A percentile compares a stretch with the other conserved stretches of the same genome.
Conservation (phyloP, 1,140 invertebrate genomes). For the Drosophila littoralis region DNA sequence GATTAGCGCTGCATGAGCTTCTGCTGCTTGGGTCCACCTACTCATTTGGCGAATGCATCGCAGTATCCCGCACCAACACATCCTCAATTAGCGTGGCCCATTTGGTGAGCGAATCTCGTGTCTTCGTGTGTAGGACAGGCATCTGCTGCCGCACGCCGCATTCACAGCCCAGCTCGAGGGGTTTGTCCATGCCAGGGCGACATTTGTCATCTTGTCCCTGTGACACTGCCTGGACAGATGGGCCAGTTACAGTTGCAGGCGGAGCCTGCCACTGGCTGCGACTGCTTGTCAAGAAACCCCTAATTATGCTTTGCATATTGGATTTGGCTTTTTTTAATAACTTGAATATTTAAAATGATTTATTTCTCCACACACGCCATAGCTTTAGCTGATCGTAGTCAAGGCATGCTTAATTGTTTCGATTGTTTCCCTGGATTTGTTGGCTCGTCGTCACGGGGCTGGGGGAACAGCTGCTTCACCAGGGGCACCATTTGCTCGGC, state of each 20-base stretch:
- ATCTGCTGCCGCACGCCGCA: background rate
- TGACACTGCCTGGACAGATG: background rate
- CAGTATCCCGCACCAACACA: constrained; percentile 89
- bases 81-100: constrained; percentile 96
- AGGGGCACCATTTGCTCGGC: constrained; percentile 88
- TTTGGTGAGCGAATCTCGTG: too few relatives aligned
- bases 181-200: background rate
- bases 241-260: background rate
- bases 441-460: constrained; percentile 5
- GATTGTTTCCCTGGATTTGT: background rate
- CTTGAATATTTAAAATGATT: background rate
- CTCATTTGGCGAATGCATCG: constrained; percentile 92
- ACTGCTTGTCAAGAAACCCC: background rate
- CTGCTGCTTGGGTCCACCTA: constrained; percentile 74
- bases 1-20: background rate
- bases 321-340: background rate
- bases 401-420: background rate
- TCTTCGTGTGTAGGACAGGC: too few relatives aligned
- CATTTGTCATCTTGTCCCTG: background rate
- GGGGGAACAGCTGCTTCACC: constrained; percentile 77
- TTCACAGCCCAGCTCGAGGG: constrained; percentile 8
- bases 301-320: constrained; percentile 16
- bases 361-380: background rate
- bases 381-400: background rate
- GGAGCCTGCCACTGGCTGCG: background rate